Percentiles rank a stretch among this genome's conserved stretches.
Conservation (phyloP, 2,797 vertebrate species). For the Chelon labrosus region DNA sequence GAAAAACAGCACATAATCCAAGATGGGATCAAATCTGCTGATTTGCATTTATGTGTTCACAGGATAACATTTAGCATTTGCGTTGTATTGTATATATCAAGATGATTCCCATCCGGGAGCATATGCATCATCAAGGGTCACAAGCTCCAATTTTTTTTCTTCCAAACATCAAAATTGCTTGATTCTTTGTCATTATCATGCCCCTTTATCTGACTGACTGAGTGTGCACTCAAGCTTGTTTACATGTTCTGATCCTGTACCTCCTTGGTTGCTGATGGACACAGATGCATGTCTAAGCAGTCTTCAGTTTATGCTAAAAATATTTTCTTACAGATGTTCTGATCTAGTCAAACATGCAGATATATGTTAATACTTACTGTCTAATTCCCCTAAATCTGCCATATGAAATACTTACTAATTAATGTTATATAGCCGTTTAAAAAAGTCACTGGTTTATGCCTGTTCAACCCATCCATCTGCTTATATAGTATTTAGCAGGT, state of each 20-base stretch:
- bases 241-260: constrained; percentile 5
- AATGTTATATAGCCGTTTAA: constrained; percentile 19
- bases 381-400: too few relatives aligned
- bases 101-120: background rate
- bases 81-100: too few relatives aligned
- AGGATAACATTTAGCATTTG: background rate
- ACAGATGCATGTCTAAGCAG: background rate
- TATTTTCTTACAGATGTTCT: background rate
- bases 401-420: too few relatives aligned
- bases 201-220: background rate
- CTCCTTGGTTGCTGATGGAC: background rate
- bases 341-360: background rate
- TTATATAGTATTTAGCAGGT: constrained; percentile 29
- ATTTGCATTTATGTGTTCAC: background rate
- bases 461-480: constrained; percentile 29
- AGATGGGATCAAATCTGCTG: background rate
- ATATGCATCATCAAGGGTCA: background rate
- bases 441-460: constrained; percentile 4
- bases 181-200: background rate
- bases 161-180: background rate
- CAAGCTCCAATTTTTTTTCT: background rate
- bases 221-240: background rate
- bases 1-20: background rate
- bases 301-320: background rate
- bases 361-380: background rate